Evolutionary conservation across 2,113 vertebrate species (phyloP), one percentile per base, ranked within the genome.

Genomic region (Callithrix jacchus): DNA sequence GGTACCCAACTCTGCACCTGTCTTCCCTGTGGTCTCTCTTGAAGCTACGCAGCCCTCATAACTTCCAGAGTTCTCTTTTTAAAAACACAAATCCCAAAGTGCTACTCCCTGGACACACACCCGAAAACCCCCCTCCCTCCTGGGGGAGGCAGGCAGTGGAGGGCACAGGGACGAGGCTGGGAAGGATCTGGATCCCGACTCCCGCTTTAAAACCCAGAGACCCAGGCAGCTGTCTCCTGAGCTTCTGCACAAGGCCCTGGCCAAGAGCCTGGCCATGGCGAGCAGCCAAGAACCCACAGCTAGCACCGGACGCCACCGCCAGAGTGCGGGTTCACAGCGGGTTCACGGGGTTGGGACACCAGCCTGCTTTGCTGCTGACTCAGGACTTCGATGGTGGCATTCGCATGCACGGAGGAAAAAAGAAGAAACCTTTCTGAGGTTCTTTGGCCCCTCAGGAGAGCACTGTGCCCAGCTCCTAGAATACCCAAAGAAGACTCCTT

Each of bases 121-220:
- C 45, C 32, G 18, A 47, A 32, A 52, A 70, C 10, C 5, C 25
- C 17, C 21, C 40, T 4, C 61, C 14, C 2, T 88, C 45, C 1
- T 5, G 2, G 56, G 40, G 23, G 37, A 52, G 47, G 30, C 7
- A n/a, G 47, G 8, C 61, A 3, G 4, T 17, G 42, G 1, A 0
- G 20, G 83, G 47, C 64, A 45, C 37, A 6, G 20, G 58, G 71
- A n/a, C 14, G 12, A 70, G n/a, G 64, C 70, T 49, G 47, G 47
- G 40, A n/a, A 30, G 47, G 47, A 4, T 0, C 23, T n/a, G 35
- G 37, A 12, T 56, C 61, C 66, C 16, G 18, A 66, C 37, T 47
- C 52, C 18, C n/a, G 32, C n/a, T 66, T 18, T 8, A 61, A 6
- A 14, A 47, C 52, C 56, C 2, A 6, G n/a, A n/a, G 35, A n/a